phyloP scores from a whole-genome alignment of 2,888 invertebrate genomes.

The Alviniconcha strummeri region DNA sequence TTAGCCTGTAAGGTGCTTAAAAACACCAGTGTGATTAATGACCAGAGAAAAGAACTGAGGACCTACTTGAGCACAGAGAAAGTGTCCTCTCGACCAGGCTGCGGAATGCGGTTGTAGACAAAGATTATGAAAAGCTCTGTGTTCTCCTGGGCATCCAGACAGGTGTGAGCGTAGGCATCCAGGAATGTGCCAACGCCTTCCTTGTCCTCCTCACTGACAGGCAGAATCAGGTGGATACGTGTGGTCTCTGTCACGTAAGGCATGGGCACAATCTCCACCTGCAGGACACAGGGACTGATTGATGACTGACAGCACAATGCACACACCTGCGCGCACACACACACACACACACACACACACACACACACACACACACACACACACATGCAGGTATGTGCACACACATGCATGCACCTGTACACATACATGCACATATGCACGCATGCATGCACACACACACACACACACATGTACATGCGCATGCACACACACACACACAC shows the following conservation, averaged over 20 bases:
- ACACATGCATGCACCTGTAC: neutral
- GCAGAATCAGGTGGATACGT: conserved; percentile 85
- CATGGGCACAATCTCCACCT: conserved; percentile 89
- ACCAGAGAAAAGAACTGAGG: no score
- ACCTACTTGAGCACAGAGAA: conserved; percentile 78
- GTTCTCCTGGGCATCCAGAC: conserved; percentile 86
- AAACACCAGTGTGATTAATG: no score
- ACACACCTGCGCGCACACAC: no score
- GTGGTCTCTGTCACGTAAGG: conserved; percentile 97
- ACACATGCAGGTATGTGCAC: no score
- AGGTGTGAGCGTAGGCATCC: conserved; percentile 80
- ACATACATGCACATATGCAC: neutral
- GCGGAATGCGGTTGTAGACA: conserved; percentile 70
- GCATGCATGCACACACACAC: neutral
- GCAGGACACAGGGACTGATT: neutral
- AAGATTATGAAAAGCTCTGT: conserved; percentile 85
- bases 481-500: neutral
- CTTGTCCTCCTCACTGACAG: conserved; percentile 76
- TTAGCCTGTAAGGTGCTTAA: no score
- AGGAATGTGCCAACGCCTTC: conserved; percentile 82
- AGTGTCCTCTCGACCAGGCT: conserved; percentile 74
- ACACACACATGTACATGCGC: neutral
- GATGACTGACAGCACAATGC: no score
- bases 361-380: no score
- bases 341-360: neutral